Base-by-base conservation (phyloP, 1,140 invertebrate genomes). In the Sycobia sp. region DNA sequence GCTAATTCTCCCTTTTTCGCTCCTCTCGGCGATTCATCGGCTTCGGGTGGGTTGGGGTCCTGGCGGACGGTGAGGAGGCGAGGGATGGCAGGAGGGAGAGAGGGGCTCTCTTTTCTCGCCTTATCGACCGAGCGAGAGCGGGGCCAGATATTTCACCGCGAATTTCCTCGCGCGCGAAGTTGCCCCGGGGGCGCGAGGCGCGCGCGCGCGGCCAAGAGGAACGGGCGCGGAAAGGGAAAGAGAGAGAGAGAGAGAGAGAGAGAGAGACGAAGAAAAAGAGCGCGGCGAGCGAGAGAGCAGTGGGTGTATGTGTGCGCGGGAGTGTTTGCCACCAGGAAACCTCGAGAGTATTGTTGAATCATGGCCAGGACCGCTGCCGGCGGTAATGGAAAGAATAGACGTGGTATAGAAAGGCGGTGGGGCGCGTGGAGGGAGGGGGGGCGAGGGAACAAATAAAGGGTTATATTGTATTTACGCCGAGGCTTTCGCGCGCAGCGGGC, bases 401-500 rank as follows among this genome's bases (percentile, higher is more conserved):
- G 23, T 5, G 16, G 4, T 25, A 54, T 71, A 53, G 53, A 41
- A 50, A 54, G 20, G 38, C 22, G 32, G 46, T 49, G 16, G 58
- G 13, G 16, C n/a, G n/a, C n/a, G n/a, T n/a, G n/a, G 23, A 36
- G 47, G 16, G 55, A 73, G 69, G 46, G 69, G 71, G 55, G 67
- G 50, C 67, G 55, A 68, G 67, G 74, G 71, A 76, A 78, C 79
- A 82, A 82, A 82, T 81, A 82, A 82, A 82, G 80, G 80, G 80
- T 82, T 82, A n/a, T n/a, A 82, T 80, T 81, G 73, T 82, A 79
- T 82, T 82, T 82, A 73, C 79, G 65, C 73, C 66, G 60, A 73
- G 56, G 74, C 70, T 77, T 61, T 61, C 39, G 34, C 16, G 5
- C 36, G 22, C 18, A 32, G 8, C 11, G 72, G 57, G 72, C 67